These are phyloP conservation scores for Chiloscyllium plagiosum DNA, from an alignment of 2,113 vertebrate species.

Conservation along the genomic window DNA sequence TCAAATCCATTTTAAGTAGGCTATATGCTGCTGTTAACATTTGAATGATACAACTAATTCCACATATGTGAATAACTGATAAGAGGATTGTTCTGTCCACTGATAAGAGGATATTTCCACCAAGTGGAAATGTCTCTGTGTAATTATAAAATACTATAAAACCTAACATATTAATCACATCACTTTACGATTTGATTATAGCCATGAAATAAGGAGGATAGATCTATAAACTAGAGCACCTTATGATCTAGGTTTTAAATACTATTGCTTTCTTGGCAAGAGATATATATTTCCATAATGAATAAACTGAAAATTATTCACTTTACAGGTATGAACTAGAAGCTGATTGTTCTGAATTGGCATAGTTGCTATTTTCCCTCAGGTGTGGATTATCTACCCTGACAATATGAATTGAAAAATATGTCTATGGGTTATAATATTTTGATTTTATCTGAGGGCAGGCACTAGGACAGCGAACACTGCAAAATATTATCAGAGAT, in stretches of 20 bases:
- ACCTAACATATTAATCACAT: not conserved
- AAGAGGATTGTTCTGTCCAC: conserved; percentile 22
- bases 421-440: not conserved
- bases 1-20: conserved; percentile 28
- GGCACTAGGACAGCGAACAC: not conserved
- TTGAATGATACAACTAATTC: conserved; percentile 9
- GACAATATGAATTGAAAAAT: not conserved
- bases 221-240: not conserved
- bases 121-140: conserved; percentile 3
- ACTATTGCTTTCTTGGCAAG: not conserved
- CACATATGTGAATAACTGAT: conserved; percentile 19
- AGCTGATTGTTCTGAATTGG: not conserved
- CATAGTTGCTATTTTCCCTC: not conserved
- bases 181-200: not conserved
- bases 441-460: not conserved
- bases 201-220: not conserved
- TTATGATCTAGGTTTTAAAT: not conserved
- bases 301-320: not conserved
- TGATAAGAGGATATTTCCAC: conserved; percentile 2
- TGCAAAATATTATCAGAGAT: not conserved
- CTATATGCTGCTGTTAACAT: not conserved
- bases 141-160: conserved; percentile 25
- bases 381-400: not conserved
- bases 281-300: not conserved
- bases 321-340: not conserved